phyloP scores from a whole-genome alignment of 2,113 vertebrate species.

The Dicrurus megarhynchus region DNA sequence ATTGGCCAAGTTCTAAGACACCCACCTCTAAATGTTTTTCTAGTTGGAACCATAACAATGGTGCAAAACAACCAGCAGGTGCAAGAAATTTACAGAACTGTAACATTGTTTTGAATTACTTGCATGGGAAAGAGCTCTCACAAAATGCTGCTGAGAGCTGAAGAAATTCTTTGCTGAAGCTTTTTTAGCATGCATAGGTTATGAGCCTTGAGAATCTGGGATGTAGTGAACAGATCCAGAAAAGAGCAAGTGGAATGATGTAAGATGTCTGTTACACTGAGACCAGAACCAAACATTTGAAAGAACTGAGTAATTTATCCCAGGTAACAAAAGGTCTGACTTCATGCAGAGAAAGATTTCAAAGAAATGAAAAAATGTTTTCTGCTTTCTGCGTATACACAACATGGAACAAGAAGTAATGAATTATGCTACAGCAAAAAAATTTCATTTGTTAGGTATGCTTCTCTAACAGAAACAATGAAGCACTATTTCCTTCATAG shows the following conservation, averaged over 20 bases:
- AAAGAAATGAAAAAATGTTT: not conserved
- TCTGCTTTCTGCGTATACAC: not conserved
- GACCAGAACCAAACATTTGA: not conserved
- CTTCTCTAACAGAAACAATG: not conserved
- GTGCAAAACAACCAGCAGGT: no score
- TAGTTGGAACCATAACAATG: no score
- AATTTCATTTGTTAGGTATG: not conserved
- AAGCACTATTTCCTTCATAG: not conserved
- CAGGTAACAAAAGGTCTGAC: not conserved
- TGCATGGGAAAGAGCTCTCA: no score
- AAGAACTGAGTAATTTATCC: not conserved
- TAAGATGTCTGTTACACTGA: not conserved
- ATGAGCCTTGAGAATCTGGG: not conserved
- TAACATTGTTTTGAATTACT: no score
- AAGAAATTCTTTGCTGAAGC: no score
- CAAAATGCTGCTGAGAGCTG: no score
- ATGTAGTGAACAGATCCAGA: not conserved
- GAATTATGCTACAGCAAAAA: not conserved
- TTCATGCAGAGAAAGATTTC: not conserved
- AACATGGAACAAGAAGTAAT: not conserved
- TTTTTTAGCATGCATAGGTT: no score
- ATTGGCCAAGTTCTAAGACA: no score
- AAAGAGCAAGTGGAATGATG: not conserved
- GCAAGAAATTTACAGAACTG: no score
- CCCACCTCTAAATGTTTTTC: no score